Percentiles rank a stretch among this genome's conserved stretches.
phyloP scores from a whole-genome alignment of 2,888 invertebrate species.

The Blera fallax region DNA sequence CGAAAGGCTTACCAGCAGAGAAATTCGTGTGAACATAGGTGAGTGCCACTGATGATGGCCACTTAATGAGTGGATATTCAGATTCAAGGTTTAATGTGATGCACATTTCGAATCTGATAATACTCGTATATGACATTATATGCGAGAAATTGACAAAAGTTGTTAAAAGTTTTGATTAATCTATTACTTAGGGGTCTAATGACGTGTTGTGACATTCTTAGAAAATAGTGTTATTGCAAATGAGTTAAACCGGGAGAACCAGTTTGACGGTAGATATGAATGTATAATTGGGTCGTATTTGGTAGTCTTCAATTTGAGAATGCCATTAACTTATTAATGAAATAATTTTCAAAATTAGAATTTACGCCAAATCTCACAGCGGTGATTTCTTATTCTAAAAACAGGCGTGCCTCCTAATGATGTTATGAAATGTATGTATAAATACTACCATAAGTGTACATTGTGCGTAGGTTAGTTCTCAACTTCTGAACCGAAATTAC shows the following conservation, averaged over 20 bases:
- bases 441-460: neutral
- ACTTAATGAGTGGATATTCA: neutral
- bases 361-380: neutral
- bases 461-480: slow-evolving; percentile 35
- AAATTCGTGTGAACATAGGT: neutral
- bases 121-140: neutral
- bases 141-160: neutral
- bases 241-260: neutral
- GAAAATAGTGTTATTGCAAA: neutral
- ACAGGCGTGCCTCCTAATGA: neutral
- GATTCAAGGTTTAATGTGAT: neutral
- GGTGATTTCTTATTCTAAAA: neutral
- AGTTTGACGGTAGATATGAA: neutral
- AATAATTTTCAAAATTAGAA: neutral
- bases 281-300: neutral
- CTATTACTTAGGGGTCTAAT: neutral
- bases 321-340: neutral
- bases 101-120: neutral
- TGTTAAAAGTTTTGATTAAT: neutral
- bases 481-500: slow-evolving; percentile 27
- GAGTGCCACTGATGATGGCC: neutral
- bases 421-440: neutral
- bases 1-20: neutral
- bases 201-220: neutral
- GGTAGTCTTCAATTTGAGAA: neutral